These are phyloP conservation scores for Corythoichthys haematopterus DNA, from an alignment of 2,113 vertebrate genomes.

Conservation along the genomic window DNA sequence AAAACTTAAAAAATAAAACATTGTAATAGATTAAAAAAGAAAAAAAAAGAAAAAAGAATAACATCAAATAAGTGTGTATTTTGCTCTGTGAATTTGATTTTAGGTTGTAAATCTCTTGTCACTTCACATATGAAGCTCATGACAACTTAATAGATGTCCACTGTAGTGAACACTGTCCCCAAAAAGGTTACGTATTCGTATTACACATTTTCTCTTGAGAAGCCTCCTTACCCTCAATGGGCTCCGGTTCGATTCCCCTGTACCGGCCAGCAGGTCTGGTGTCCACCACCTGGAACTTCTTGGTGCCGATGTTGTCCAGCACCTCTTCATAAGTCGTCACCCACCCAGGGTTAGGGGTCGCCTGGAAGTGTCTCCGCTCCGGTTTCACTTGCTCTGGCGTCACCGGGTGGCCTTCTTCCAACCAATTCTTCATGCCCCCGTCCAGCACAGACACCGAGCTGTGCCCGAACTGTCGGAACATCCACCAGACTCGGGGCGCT, in stretches of 20 bases:
- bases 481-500: slow-evolving; percentile 93
- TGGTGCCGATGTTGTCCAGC: slow-evolving; percentile 77
- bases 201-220: not conserved
- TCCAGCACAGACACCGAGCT: slow-evolving; percentile 81
- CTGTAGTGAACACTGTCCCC: no score
- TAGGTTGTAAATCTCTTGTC: no score
- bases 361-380: slow-evolving; percentile 63
- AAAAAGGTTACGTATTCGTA: not conserved
- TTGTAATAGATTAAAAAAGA: no score
- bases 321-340: slow-evolving; percentile 83
- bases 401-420: slow-evolving; percentile 68
- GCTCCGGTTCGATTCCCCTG: slow-evolving; percentile 83
- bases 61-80: no score
- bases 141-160: no score
- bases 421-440: slow-evolving; percentile 86
- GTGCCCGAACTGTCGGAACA: slow-evolving; percentile 91
- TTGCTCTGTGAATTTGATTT: no score
- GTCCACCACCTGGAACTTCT: slow-evolving; percentile 81
- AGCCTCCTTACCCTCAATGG: slow-evolving; percentile 78
- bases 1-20: no score
- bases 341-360: slow-evolving; percentile 67
- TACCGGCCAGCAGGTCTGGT: slow-evolving; percentile 79
- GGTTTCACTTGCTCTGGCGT: slow-evolving; percentile 61
- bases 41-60: no score
- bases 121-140: no score